These are phyloP conservation scores for Zaprionus obscuricornis DNA, from an alignment of 2,888 invertebrate genomes.

Conservation along the genomic window DNA sequence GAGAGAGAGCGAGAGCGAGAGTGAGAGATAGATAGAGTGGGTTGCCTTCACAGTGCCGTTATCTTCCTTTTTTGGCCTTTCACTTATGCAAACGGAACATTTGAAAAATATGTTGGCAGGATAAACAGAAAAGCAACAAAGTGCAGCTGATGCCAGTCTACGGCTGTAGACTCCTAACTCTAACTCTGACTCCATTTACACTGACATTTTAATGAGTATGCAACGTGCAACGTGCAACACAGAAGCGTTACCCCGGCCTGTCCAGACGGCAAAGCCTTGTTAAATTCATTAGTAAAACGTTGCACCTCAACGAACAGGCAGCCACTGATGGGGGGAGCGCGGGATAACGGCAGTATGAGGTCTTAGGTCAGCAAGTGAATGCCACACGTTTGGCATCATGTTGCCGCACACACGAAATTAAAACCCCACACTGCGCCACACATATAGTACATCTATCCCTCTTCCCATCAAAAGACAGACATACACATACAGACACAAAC, in stretches of 20 bases:
- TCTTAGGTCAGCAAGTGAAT: not conserved
- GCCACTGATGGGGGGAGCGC: slow-evolving; percentile 6
- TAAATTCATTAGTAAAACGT: slow-evolving; percentile 80
- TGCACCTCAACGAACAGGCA: slow-evolving; percentile 70
- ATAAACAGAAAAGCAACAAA: slow-evolving; percentile 75
- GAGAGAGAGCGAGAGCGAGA: not conserved
- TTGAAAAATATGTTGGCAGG: slow-evolving; percentile 78
- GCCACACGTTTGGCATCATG: slow-evolving; percentile 77
- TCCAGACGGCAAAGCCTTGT: slow-evolving; percentile 63
- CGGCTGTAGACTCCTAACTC: slow-evolving; percentile 8
- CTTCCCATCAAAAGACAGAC: not conserved
- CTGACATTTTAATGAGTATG: slow-evolving; percentile 79
- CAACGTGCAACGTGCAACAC: slow-evolving; percentile 68
- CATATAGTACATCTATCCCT: not conserved
- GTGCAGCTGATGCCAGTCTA: slow-evolving; percentile 71
- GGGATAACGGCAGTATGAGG: not conserved
- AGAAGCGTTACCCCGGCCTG: slow-evolving; percentile 23
- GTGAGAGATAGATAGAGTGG: not conserved
- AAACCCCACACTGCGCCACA: slow-evolving; percentile 59
- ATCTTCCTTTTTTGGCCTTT: slow-evolving; percentile 77
- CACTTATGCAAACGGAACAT: slow-evolving; percentile 78
- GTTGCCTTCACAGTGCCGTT: slow-evolving; percentile 29
- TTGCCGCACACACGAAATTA: slow-evolving; percentile 77
- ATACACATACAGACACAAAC: slow-evolving; percentile 19
- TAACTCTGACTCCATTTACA: slow-evolving; percentile 48